Evolutionary conservation across 2,797 vertebrate species (phyloP), one percentile per base, ranked within the genome.

Genomic region (Malacoraja senta): DNA sequence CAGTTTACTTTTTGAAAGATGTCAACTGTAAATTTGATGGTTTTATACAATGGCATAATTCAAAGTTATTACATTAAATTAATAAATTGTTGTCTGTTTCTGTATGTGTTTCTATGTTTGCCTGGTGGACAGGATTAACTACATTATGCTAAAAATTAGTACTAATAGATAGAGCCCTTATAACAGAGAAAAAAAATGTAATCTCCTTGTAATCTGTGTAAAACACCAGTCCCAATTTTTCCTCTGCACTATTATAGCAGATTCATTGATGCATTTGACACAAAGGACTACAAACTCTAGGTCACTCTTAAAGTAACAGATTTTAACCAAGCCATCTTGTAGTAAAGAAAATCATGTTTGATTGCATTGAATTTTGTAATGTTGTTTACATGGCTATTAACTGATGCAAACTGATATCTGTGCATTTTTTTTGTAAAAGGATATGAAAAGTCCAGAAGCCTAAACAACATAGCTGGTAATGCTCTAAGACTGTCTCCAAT

Each of bases 391-490:
- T 94, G 97, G 96, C 96, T 78, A 32, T 93, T 93, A 84, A 93
- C 77, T 96, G 97, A 97, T 97, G 96, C 95, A 97, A 97, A 98
- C 97, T 97, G 94, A 98, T 96, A 96, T 97, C 95, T 97, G 95
- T 97, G 96, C 97, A 96, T 96, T 98, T 96, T 96, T 88, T 88
- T 92, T 96, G 96, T 97, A 95, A 96, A 99, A 99, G 98, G 98
- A 96, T 98, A 97, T 95, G 98, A 98, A 97, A 99, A 99, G 96
- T 98, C 98, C 95, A 96, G 97, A 97, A 99, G 98, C 96, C 97
- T 99, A 98, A 99, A 97, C 98, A 98, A 98, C 98, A 98, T 99
- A 97, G 96, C 97, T 95, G 97, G 97, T 96, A 99, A 97, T 96
- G 94, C 97, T 96, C 97, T 99, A 97, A 97, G 97, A 95, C 97